phyloP scores from a whole-genome alignment of 2,888 invertebrate species.

The Parthenolecanium corni region DNA sequence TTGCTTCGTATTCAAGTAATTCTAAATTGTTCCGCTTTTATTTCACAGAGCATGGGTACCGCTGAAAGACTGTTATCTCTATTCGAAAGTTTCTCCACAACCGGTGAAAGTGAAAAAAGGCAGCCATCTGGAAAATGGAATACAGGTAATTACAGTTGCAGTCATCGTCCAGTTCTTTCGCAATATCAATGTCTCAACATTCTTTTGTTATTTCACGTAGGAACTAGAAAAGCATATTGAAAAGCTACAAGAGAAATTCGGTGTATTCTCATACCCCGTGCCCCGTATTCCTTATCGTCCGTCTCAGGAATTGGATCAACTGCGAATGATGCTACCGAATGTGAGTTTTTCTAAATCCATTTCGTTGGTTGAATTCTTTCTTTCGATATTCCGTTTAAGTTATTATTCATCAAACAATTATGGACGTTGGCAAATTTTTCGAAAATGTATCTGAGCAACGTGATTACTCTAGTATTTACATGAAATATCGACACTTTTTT shows the following conservation, averaged over 20 bases:
- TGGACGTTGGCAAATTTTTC: too few relatives aligned
- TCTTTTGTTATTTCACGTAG: constrained; percentile 38
- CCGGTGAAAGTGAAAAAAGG: constrained; percentile 6
- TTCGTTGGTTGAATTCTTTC: too few relatives aligned
- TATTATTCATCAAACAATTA: too few relatives aligned
- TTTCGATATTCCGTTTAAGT: too few relatives aligned
- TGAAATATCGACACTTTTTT: too few relatives aligned
- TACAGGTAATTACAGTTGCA: constrained; percentile 3
- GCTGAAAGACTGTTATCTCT: constrained; percentile 63
- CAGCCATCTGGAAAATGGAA: constrained; percentile 9
- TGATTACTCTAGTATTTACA: too few relatives aligned
- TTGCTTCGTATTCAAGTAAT: background rate
- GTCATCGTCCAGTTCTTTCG: background rate
- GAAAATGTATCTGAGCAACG: too few relatives aligned
- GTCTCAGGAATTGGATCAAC: constrained; percentile 47
- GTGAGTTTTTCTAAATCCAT: constrained; percentile 26
- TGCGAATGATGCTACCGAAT: constrained; percentile 52
- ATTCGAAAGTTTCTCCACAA: constrained; percentile 56
- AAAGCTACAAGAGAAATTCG: constrained; percentile 53
- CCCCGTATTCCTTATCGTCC: constrained; percentile 58
- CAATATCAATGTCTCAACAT: background rate
- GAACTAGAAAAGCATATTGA: constrained; percentile 53
- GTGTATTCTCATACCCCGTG: constrained; percentile 59
- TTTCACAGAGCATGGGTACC: constrained; percentile 45
- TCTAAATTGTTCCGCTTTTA: background rate